Evolutionary conservation across 1,140 invertebrate genomes (phyloP).

Genomic region (Mycetomoellerius zeteki): DNA sequence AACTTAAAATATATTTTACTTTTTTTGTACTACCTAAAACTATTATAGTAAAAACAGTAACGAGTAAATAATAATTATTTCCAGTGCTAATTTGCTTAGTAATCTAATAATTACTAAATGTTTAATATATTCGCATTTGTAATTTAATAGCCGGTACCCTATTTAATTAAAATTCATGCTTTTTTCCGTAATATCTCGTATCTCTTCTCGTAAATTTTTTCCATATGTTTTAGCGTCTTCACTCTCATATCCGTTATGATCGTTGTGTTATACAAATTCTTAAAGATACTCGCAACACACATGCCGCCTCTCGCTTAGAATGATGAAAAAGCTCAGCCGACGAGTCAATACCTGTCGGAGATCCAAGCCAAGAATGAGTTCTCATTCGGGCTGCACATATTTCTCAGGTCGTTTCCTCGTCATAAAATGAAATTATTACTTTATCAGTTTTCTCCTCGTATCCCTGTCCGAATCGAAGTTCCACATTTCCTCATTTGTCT

Average conservation of each 20-base stretch:
- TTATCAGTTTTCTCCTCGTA: slow-evolving; percentile 66
- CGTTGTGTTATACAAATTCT: slow-evolving; percentile 10
- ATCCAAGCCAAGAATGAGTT: not conserved
- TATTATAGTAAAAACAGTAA: not conserved
- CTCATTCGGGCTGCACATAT: slow-evolving; percentile 48
- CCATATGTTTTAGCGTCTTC: slow-evolving; percentile 32
- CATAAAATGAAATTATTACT: slow-evolving; percentile 78
- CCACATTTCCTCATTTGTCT: slow-evolving; percentile 54
- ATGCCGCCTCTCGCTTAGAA: slow-evolving; percentile 11
- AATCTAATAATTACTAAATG: not conserved
- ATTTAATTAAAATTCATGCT: not conserved
- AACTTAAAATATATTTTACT: not conserved
- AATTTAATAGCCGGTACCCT: not conserved
- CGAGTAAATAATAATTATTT: slow-evolving; percentile 2
- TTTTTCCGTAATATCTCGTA: not conserved
- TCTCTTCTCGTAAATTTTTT: slow-evolving; percentile 30
- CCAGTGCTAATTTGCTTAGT: not conserved
- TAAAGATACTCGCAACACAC: not conserved
- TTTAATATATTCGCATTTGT: not conserved
- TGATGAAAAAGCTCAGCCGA: slow-evolving; percentile 40
- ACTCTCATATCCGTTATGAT: slow-evolving; percentile 23
- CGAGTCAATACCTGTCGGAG: not conserved
- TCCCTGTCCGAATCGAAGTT: slow-evolving; percentile 19
- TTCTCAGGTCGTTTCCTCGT: slow-evolving; percentile 63
- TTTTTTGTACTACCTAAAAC: too few relatives aligned